Evolutionary conservation across 2,888 invertebrate species (phyloP).

Genomic region (Hesperia comma): DNA sequence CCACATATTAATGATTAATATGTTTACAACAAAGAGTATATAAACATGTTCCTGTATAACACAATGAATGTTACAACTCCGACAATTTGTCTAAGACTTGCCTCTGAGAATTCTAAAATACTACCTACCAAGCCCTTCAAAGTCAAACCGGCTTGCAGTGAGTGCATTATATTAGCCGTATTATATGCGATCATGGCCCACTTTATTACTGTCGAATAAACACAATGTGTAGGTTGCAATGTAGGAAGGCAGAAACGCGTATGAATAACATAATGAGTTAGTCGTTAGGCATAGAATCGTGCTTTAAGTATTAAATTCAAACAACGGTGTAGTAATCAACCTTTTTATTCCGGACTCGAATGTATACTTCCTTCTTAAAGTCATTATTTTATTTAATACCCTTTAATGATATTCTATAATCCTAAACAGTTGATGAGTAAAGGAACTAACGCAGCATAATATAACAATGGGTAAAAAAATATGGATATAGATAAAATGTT

Average conservation of each 20-base stretch:
- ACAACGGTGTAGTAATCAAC: constrained; percentile 5
- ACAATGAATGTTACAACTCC: constrained; percentile 1
- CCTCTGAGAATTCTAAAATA: constrained; percentile 6
- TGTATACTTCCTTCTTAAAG: constrained; percentile 4
- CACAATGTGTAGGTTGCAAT: constrained; percentile 24
- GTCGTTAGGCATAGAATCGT: constrained; percentile 32
- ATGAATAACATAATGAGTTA: constrained; percentile 21
- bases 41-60: neutral
- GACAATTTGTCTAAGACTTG: neutral
- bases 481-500: too few species aligned
- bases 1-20: neutral
- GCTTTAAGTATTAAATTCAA: constrained; percentile 22
- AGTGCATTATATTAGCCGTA: constrained; percentile 30
- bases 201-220: constrained; percentile 28
- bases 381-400: too few species aligned
- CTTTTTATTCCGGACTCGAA: constrained; percentile 8
- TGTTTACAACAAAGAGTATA: too few species aligned
- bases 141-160: constrained; percentile 20
- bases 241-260: constrained; percentile 25
- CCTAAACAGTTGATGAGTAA: too few species aligned
- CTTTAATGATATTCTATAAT: too few species aligned
- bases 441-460: too few species aligned
- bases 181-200: constrained; percentile 32
- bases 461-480: too few species aligned
- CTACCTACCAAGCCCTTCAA: constrained; percentile 18